Evolutionary conservation across 2,888 invertebrate genomes (phyloP).

Genomic region (Agrochola litura): DNA sequence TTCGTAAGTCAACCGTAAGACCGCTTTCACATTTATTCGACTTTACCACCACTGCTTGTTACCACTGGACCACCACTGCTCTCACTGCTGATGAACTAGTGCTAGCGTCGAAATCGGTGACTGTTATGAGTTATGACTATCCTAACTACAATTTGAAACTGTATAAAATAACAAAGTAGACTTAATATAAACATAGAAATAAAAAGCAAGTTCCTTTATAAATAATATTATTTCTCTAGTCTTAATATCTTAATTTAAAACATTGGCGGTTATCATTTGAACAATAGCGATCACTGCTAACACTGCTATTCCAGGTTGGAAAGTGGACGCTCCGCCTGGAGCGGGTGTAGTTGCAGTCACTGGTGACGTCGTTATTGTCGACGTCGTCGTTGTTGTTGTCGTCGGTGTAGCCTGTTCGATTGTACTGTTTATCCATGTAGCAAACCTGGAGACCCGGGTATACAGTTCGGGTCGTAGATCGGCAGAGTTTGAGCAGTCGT

Average conservation of each 20-base stretch:
- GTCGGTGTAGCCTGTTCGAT: background rate
- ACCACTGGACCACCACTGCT: no score
- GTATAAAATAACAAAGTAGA: background rate
- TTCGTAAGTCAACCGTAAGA: no score
- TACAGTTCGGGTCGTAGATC: slow-evolving; percentile 17
- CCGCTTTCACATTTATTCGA: no score
- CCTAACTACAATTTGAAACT: no score
- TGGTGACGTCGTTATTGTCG: no score
- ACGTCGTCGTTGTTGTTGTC: no score
- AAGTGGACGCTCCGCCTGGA: slow-evolving; percentile 24
- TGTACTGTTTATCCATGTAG: background rate
- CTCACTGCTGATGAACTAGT: no score
- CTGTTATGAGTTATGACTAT: no score
- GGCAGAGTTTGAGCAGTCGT: background rate
- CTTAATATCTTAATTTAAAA: slow-evolving; percentile 3
- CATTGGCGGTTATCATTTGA: slow-evolving; percentile 16
- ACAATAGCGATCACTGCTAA: slow-evolving; percentile 19
- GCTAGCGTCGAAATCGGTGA: background rate
- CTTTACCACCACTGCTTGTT: no score
- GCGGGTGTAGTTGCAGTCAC: no score
- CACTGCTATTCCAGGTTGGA: slow-evolving; percentile 21
- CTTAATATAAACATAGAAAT: background rate
- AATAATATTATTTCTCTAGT: background rate
- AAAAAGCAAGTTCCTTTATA: background rate
- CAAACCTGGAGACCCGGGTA: slow-evolving; percentile 19